Base-by-base conservation (phyloP, 2,113 vertebrate species). In the Sinocyclocheilus rhinocerous region DNA sequence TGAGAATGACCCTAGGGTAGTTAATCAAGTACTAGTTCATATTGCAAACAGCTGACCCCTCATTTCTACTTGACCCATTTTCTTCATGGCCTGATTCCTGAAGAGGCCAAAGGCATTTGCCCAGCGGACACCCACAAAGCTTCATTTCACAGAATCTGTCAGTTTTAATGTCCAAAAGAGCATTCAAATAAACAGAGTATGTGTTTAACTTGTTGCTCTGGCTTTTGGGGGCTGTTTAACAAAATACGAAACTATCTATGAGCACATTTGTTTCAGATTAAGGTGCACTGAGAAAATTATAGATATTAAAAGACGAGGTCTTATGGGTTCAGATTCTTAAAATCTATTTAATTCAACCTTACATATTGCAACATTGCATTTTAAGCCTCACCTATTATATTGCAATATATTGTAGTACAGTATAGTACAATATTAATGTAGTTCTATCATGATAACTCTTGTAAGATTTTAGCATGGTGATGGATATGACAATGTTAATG, bases 61-160 rank as follows among this genome's bases (percentile, higher is more conserved):
- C 18, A 55, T 82, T 82, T 82, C 79, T 36, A 50, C 81, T 70
- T 82, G 81, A 82, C 81, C 63, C 48, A 69, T 52, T 70, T 82
- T 82, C 63, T 33, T 70, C 42, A 82, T 55, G 18, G 63, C 26
- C 26, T 4, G 81, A 70, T 48, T 69, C 24, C 24, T 70, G 29
- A 70, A 65, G 26, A 82, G 18, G 26, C 80, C 80, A 48, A 69
- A 52, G 26, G 16, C 45, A 82, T 69, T 82, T 48, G 16, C 80
- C 42, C 80, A 12, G 65, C 12, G 26, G 63, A 82, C 63, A 33
- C 33, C 26, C 18, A 52, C 42, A 52, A 33, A 52, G 63, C 45
- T 70, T 70, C 45, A 70, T 70, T 82, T 52, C 26, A 29, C 80
- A 1, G 13, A 70, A 65, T 48, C 79, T 33, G 45, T 70, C 61